phyloP scores from a whole-genome alignment of 2,888 invertebrate species.

The Byasa hedistus region DNA sequence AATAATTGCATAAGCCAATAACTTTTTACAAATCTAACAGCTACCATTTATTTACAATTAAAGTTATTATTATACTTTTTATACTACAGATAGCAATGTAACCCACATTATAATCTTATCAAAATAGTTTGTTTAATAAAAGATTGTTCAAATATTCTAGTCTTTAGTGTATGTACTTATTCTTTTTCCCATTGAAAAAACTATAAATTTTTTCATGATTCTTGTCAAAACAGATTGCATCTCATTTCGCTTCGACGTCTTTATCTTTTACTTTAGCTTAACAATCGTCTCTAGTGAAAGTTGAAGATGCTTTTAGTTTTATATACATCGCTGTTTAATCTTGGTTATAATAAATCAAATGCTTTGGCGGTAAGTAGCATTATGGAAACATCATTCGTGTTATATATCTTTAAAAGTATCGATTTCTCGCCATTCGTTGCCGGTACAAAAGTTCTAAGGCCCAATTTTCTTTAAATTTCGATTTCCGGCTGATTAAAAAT shows the following conservation, averaged over 20 bases:
- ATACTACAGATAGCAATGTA: neutral
- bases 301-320: constrained; percentile 24
- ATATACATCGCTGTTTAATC: constrained; percentile 8
- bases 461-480: neutral
- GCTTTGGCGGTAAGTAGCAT: constrained; percentile 2
- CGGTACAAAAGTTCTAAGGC: neutral
- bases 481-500: neutral
- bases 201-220: constrained; percentile 11
- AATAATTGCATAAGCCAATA: neutral
- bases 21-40: neutral
- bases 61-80: neutral
- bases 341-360: constrained; percentile 21
- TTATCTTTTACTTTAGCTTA: constrained; percentile 25
- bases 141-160: neutral
- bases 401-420: constrained; percentile 13
- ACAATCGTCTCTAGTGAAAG: constrained; percentile 41
- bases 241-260: constrained; percentile 6
- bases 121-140: neutral
- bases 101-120: neutral
- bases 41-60: neutral
- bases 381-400: neutral
- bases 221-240: constrained; percentile 15
- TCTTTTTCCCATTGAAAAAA: constrained; percentile 10
- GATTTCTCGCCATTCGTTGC: constrained; percentile 8
- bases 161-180: neutral